Conservation (phyloP, 2,888 invertebrate species). For the Drosophila kokeensis region DNA sequence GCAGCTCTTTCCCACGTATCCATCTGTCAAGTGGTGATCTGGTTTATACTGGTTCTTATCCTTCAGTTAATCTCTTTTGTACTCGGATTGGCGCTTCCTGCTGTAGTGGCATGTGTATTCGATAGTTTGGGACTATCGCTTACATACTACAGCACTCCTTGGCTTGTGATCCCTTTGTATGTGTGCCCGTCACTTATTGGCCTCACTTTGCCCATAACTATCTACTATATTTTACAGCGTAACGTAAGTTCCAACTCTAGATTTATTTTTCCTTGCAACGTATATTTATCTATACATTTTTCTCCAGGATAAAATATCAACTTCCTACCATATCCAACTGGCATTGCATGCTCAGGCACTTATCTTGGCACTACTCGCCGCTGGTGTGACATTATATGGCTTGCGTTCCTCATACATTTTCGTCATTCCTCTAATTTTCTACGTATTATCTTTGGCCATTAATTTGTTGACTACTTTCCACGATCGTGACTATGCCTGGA, state of each 20-base stretch:
- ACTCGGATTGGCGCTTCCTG: slow-evolving; percentile 77
- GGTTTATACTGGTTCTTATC: slow-evolving; percentile 42
- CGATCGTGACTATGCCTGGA: too few relatives aligned
- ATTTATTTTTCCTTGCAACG: not conserved
- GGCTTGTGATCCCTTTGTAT: slow-evolving; percentile 85
- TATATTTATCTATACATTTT: slow-evolving; percentile 28
- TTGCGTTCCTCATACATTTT: slow-evolving; percentile 69
- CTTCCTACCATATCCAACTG: slow-evolving; percentile 73
- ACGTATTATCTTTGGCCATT: not conserved
- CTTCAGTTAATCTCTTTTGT: slow-evolving; percentile 68
- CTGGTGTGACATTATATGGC: slow-evolving; percentile 61
- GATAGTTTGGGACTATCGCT: slow-evolving; percentile 85
- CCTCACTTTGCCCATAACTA: slow-evolving; percentile 72
- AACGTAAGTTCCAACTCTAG: slow-evolving; percentile 61
- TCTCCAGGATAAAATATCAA: slow-evolving; percentile 53
- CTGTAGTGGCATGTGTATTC: slow-evolving; percentile 82
- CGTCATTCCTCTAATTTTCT: too few relatives aligned
- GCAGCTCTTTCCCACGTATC: slow-evolving; percentile 51
- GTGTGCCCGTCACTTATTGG: slow-evolving; percentile 82
- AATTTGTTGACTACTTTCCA: too few relatives aligned
- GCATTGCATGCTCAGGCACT: slow-evolving; percentile 80
- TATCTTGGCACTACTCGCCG: slow-evolving; percentile 65
- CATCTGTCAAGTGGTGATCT: slow-evolving; percentile 51
- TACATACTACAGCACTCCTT: slow-evolving; percentile 87
- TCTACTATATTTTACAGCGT: slow-evolving; percentile 71